Conservation (phyloP, 2,797 vertebrate species). For the Myotis daubentonii region DNA sequence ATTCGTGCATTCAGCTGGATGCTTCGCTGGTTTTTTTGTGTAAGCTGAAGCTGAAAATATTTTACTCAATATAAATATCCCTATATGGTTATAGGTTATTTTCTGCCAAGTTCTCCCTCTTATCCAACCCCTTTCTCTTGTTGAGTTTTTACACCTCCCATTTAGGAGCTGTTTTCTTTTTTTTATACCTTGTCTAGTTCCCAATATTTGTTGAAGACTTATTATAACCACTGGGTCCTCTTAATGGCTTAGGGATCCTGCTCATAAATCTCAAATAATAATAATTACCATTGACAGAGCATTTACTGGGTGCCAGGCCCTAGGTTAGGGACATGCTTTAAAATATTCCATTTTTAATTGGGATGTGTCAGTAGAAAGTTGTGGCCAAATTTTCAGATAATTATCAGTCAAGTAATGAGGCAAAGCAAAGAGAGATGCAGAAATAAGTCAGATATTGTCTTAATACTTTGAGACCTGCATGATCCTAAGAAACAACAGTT, state of each 20-base stretch:
- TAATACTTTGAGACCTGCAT: background rate
- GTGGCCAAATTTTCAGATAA: background rate
- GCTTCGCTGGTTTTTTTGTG: conserved; percentile 59
- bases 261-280: conserved; percentile 18
- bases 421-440: background rate
- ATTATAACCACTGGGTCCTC: background rate
- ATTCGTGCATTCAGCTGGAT: conserved; percentile 63
- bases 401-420: background rate
- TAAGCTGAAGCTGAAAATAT: conserved; percentile 73
- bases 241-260: background rate
- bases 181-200: background rate
- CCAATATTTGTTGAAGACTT: background rate
- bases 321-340: background rate
- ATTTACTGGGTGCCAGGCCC: background rate
- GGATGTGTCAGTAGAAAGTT: background rate
- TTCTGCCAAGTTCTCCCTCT: conserved; percentile 31
- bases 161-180: background rate
- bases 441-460: background rate
- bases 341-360: background rate
- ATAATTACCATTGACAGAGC: background rate
- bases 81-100: background rate
- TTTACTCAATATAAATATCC: conserved; percentile 73
- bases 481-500: background rate
- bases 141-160: background rate
- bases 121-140: background rate